Evolutionary conservation across 1,140 invertebrate species (phyloP).

Genomic region (Brachionus manjavacas): DNA sequence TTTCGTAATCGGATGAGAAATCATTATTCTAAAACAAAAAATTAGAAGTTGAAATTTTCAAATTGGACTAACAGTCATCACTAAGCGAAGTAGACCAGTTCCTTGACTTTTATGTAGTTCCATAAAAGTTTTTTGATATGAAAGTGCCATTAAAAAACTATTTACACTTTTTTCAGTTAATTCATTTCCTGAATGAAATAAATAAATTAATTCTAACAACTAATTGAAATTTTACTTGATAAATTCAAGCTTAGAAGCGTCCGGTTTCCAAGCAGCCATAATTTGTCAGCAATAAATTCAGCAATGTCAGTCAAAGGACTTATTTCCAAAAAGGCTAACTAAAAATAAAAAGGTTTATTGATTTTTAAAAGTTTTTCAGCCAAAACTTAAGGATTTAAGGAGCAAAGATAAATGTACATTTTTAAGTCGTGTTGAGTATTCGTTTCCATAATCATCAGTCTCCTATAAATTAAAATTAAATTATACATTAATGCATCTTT

Average conservation of each 20-base stretch:
- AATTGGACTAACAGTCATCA: not conserved
- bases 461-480: not conserved
- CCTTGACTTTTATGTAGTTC: constrained; percentile 19
- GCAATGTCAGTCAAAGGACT: constrained; percentile 32
- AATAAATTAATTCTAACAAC: too few relatives aligned
- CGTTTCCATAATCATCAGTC: constrained; percentile 6
- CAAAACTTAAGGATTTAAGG: not conserved
- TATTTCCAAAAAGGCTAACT: constrained; percentile 34
- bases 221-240: not conserved
- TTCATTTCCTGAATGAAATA: not conserved
- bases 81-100: constrained; percentile 13
- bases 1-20: not conserved
- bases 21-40: not conserved
- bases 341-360: not conserved
- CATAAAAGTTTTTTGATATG: constrained; percentile 35
- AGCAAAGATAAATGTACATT: not conserved
- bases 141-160: constrained; percentile 1
- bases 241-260: constrained; percentile 30
- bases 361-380: not conserved
- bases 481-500: not conserved
- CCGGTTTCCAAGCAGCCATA: constrained; percentile 16
- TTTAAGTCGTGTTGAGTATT: constrained; percentile 14
- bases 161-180: constrained; percentile 2
- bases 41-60: not conserved
- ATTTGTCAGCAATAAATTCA: constrained; percentile 24